Evolutionary conservation across 1,140 invertebrate species (phyloP).

Genomic region (Hestina assimilis): DNA sequence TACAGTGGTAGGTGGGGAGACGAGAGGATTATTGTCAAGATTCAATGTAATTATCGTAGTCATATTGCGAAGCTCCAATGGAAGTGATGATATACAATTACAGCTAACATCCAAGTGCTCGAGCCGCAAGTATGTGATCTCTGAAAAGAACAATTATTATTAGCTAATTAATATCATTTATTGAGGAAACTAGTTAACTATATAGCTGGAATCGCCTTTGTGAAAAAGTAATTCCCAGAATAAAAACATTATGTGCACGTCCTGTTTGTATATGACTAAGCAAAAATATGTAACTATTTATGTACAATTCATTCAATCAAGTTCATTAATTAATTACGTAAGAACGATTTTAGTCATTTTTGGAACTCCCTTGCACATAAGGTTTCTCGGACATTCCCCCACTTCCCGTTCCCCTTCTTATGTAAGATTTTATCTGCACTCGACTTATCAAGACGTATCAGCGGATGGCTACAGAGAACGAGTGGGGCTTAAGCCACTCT

Average conservation of each 20-base stretch:
- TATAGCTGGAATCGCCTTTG: too few species aligned
- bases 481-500: too few species aligned
- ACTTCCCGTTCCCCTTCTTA: too few species aligned
- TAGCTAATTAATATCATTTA: neutral
- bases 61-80: constrained; percentile 92
- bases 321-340: too few species aligned
- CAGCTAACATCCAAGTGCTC: constrained; percentile 91
- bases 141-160: constrained; percentile 72
- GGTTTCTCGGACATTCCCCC: too few species aligned
- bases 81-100: constrained; percentile 92
- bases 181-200: neutral
- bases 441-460: too few species aligned
- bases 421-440: too few species aligned
- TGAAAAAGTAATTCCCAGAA: too few species aligned
- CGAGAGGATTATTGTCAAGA: constrained; percentile 92
- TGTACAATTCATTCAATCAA: neutral
- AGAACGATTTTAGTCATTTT: neutral
- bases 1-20: constrained; percentile 94
- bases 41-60: constrained; percentile 87
- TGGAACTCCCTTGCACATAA: too few species aligned
- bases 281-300: neutral
- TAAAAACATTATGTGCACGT: too few species aligned
- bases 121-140: constrained; percentile 91
- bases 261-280: neutral
- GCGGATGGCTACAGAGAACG: too few species aligned